Evolutionary conservation across 2,113 vertebrate genomes (phyloP), one percentile per base, ranked within the genome.

Genomic region (Grantiella picta): DNA sequence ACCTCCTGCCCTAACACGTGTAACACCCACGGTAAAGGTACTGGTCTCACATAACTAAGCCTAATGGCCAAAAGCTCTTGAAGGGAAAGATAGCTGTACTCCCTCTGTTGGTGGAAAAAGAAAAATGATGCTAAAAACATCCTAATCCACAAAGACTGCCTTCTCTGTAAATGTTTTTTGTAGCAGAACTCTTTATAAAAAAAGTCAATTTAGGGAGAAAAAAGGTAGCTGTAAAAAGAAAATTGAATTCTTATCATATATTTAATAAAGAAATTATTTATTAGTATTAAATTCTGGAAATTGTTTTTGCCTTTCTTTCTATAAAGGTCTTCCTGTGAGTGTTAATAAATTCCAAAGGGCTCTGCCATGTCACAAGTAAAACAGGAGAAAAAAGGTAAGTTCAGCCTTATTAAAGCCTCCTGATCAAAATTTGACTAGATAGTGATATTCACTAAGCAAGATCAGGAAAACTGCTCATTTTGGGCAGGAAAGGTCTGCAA

Each of bases 31-130:
- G 29, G 33, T 3, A 4, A 92, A 86, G 11, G 68, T 83, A 52
- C 49, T 71, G 40, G 68, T 86, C 72, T 95, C 60, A 20, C 28
- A 7, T 49, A 93, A 52, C 38, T 65, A 79, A 93, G 14, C 8
- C 25, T 72, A 40, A 56, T 45, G 76, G 47, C 47, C 71, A 86
- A 84, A 86, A 81, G 15, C 65, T 92, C 28, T 13, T 28, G n/a
- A 89, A 76, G 93, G 68, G 86, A 92, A 83, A 90, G n/a, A 54
- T 22, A 45, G 42, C 33, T 75, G 63, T 57, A 82, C 93, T 94
- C 92, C 96, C 96, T 96, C 95, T 96, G 40, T 97, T 90, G 94
- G 86, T 65, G 14, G 73, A 93, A 94, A 94, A 78, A 20, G 40
- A 78, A 93, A 96, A 93, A 71, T 29, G 0, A 60, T 36, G 16